These are phyloP conservation scores for Sapayoa aenigma DNA, from an alignment of 2,113 vertebrate species.

Conservation along the genomic window DNA sequence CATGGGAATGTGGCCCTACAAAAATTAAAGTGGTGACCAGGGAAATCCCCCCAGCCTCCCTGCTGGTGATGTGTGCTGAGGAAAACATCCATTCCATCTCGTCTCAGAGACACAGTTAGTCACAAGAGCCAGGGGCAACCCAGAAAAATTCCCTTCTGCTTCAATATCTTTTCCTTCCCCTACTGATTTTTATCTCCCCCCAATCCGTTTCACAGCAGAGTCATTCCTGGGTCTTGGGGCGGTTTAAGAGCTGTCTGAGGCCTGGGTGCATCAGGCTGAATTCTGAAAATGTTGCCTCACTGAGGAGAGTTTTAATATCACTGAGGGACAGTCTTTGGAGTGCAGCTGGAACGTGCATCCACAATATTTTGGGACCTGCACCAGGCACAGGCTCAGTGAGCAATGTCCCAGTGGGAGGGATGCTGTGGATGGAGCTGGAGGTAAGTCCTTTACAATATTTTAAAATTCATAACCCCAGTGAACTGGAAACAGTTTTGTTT, in stretches of 20 bases:
- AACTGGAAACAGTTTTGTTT: neutral
- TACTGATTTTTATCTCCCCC: neutral
- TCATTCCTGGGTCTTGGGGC: neutral
- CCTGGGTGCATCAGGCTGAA: neutral
- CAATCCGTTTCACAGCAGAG: neutral
- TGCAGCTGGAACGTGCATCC: neutral
- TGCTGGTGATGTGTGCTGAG: neutral
- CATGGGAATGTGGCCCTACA: neutral
- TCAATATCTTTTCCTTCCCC: neutral
- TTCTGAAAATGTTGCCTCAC: rapidly evolving
- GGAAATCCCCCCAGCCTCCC: neutral
- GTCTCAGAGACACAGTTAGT: neutral
- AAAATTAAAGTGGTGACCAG: neutral
- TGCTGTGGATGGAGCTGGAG: neutral
- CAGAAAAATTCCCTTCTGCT: neutral
- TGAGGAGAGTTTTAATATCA: rapidly evolving
- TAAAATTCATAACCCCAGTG: neutral
- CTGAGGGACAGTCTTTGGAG: neutral
- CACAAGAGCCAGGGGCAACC: neutral
- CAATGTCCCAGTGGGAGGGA: neutral
- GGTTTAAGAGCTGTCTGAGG: neutral
- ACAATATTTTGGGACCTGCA: rapidly evolving
- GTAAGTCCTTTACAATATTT: neutral
- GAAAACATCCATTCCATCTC: neutral
- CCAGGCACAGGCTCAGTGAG: neutral